phyloP scores from a whole-genome alignment of 2,113 vertebrate species.

The Pogona vitticeps region DNA sequence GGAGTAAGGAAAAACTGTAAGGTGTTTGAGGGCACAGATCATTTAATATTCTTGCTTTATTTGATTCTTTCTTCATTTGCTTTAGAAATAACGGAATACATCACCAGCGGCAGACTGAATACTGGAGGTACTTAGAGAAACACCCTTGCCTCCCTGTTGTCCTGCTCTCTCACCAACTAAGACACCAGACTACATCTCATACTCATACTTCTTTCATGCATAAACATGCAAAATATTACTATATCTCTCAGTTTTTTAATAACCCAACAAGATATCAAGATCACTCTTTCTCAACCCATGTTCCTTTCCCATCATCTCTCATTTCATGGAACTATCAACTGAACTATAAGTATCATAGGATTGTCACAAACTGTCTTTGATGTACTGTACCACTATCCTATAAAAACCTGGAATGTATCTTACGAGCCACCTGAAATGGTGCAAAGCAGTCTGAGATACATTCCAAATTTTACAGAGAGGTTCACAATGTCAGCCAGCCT shows the following conservation, averaged over 20 bases:
- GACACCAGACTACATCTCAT: background rate
- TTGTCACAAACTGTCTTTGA: background rate
- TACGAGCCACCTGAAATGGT: background rate
- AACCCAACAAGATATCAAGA: background rate
- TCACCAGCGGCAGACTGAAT: too few relatives aligned
- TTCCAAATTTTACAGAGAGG: background rate
- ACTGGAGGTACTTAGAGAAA: too few relatives aligned
- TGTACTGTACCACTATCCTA: too few relatives aligned
- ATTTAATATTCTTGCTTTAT: too few relatives aligned
- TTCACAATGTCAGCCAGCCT: background rate
- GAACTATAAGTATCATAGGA: background rate
- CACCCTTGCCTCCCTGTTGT: background rate
- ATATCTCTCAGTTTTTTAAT: background rate
- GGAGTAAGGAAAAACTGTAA: too few relatives aligned
- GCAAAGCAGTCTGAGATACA: background rate
- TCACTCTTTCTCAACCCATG: background rate
- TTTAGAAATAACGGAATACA: too few relatives aligned
- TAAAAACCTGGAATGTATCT: background rate
- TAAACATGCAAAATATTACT: background rate
- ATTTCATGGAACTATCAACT: background rate
- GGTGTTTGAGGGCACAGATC: too few relatives aligned
- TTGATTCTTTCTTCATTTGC: too few relatives aligned
- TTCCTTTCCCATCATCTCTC: background rate
- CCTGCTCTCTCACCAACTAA: too few relatives aligned
- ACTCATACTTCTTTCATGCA: background rate